Evolutionary conservation across 2,113 vertebrate genomes (phyloP).

Genomic region (Halichoerus grypus): DNA sequence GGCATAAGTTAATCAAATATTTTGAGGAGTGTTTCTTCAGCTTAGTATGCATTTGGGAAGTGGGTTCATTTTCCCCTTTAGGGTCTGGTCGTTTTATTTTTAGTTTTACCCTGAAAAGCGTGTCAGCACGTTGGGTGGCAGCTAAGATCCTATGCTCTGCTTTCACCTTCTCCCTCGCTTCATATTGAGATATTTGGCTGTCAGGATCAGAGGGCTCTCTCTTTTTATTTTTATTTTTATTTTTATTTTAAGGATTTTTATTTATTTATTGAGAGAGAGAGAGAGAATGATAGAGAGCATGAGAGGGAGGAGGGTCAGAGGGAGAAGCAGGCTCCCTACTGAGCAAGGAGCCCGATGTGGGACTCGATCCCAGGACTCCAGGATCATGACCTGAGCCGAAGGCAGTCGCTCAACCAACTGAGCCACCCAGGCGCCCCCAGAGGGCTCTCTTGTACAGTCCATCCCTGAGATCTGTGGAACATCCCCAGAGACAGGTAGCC

Average conservation of each 20-base stretch:
- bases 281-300: too few relatives aligned
- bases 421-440: too few relatives aligned
- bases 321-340: too few relatives aligned
- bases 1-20: not conserved
- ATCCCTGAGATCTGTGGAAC: not conserved
- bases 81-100: not conserved
- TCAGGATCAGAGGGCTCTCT: not conserved
- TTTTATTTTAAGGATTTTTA: too few relatives aligned
- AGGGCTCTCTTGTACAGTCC: not conserved
- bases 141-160: not conserved
- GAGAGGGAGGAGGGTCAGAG: too few relatives aligned
- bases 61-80: not conserved
- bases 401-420: too few relatives aligned
- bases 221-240: too few relatives aligned
- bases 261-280: too few relatives aligned
- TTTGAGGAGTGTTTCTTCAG: not conserved
- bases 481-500: not conserved
- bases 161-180: not conserved
- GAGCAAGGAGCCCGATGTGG: too few relatives aligned
- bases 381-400: too few relatives aligned
- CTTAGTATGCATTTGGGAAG: not conserved
- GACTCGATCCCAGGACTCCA: too few relatives aligned
- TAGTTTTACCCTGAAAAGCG: not conserved
- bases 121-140: not conserved
- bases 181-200: not conserved